phyloP scores from a whole-genome alignment of 2,113 vertebrate genomes.

The Oncorhynchus nerka region DNA sequence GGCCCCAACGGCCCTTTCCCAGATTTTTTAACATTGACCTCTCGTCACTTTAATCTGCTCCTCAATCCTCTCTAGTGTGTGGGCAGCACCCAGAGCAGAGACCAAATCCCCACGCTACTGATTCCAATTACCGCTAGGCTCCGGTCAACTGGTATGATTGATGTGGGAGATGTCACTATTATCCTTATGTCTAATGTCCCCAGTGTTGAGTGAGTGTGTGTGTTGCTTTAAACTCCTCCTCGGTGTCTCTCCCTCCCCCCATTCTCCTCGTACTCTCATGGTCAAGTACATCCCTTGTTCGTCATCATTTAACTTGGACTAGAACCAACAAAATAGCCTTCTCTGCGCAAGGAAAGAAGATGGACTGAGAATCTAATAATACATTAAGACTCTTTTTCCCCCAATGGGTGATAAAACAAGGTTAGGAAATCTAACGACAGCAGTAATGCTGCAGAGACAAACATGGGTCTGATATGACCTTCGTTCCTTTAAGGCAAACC shows the following conservation, averaged over 20 bases:
- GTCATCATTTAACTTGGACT: conserved; percentile 6
- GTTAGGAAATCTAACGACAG: too few species aligned
- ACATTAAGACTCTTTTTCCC: too few species aligned
- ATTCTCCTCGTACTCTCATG: not conserved
- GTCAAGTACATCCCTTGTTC: not conserved
- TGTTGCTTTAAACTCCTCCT: too few species aligned
- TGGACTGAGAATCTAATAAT: too few species aligned
- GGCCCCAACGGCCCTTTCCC: not conserved
- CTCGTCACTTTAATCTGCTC: conserved; percentile 16
- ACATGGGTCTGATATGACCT: too few species aligned
- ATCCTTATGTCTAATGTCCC: not conserved
- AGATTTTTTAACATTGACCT: not conserved
- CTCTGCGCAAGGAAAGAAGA: not conserved
- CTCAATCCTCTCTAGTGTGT: not conserved
- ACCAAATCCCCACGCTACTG: not conserved
- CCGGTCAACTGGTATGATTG: conserved; percentile 15
- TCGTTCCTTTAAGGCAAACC: too few species aligned
- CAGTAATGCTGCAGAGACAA: too few species aligned
- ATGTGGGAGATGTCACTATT: not conserved
- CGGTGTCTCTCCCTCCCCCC: not conserved
- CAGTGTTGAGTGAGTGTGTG: not conserved
- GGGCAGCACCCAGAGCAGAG: too few species aligned
- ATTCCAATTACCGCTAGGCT: not conserved
- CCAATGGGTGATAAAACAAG: too few species aligned
- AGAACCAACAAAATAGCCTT: not conserved